Percentiles rank a stretch among this genome's conserved stretches.
These are phyloP conservation scores for Philopedon plagiatum DNA, from an alignment of 2,888 invertebrate genomes.

Conservation along the genomic window DNA sequence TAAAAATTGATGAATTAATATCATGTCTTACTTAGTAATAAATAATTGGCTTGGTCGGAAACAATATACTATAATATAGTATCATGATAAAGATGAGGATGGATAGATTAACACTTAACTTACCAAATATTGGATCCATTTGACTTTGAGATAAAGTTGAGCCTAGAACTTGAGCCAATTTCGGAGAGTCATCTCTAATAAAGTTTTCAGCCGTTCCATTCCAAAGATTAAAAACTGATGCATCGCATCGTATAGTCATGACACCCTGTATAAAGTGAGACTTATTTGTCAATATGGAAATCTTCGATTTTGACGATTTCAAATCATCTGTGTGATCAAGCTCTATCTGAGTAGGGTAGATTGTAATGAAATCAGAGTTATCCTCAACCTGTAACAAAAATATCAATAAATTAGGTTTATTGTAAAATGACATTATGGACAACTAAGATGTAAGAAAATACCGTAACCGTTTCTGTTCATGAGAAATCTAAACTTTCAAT, in stretches of 20 bases:
- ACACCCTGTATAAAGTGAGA: conserved; percentile 62
- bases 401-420: too few relatives aligned
- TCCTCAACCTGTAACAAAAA: conserved; percentile 49
- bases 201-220: conserved; percentile 58
- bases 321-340: conserved; percentile 58
- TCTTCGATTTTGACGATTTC: conserved; percentile 60
- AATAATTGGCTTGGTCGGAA: too few relatives aligned
- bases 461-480: too few relatives aligned
- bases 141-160: conserved; percentile 68
- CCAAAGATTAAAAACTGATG: conserved; percentile 63
- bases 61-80: too few relatives aligned
- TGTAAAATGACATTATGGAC: too few relatives aligned
- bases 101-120: background rate
- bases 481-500: too few relatives aligned
- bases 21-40: too few relatives aligned
- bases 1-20: too few relatives aligned
- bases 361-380: conserved; percentile 57
- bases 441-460: too few relatives aligned
- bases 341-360: conserved; percentile 56
- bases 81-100: too few relatives aligned
- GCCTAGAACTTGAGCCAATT: conserved; percentile 64
- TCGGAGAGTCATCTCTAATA: conserved; percentile 63
- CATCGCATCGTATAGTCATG: conserved; percentile 63
- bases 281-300: conserved; percentile 62
- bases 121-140: conserved; percentile 46